Base-by-base conservation (phyloP, 2,797 vertebrate genomes). In the Forpus xanthops region DNA sequence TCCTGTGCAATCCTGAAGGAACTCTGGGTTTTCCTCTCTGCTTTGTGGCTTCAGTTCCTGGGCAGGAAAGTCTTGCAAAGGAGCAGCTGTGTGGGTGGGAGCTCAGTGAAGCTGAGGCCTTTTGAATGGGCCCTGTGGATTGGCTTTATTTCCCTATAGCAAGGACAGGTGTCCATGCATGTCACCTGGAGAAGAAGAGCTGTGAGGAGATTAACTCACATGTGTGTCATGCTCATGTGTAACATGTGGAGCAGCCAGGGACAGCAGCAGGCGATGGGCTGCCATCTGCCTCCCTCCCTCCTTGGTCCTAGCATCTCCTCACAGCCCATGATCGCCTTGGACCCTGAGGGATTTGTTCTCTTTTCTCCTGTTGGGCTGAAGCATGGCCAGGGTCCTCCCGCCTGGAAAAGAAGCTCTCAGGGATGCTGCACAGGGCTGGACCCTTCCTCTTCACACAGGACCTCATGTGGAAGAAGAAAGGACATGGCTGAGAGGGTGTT, bases 21-120 rank as follows among this genome's bases (percentile, higher is more conserved):
- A 67, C 86, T 71, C 47, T 77, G 88, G 27, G 53, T 52, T 94
- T 95, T 97, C 66, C 66, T 95, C 45, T 87, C 39, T 72, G 39
- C 74, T 74, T 75, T 0, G 7, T 73, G 76, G 16, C 66, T 85
- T 80, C 0, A 0, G 27, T 85, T 94, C 70, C 81, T 65, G 37
- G 39, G 41, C 61, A 85, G 74, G 76, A 61, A 37, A 67, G 13
- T 16, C 81, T 90, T 47, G 25, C 65, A 49, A 87, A 90, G 55
- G 78, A 83, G 71, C 64, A 84, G 55, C 60, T 64, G 47, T 83
- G 72, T 5, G 61, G 30, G 61, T 77, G 83, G 45, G 73, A 83
- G 50, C 79, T 60, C 2, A 1, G 71, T 35, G 47, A 55, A 85
- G 52, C 71, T 16, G 68, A 83, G 27, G 31, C 35, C 64, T 71